Evolutionary conservation across 1,140 invertebrate species (phyloP).

Genomic region (Habropoda laboriosa): DNA sequence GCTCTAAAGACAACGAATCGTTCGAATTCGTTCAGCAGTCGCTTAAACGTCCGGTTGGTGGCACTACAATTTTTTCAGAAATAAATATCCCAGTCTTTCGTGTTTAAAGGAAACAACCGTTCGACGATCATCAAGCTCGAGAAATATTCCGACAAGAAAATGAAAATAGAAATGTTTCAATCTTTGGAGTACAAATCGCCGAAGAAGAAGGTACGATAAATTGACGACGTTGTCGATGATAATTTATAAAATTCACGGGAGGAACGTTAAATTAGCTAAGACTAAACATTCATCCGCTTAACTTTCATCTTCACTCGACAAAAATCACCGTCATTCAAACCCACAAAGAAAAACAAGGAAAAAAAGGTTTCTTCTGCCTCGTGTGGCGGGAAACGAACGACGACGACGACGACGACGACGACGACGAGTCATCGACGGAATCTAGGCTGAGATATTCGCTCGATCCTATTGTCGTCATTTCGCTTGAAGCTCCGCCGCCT

Average conservation of each 20-base stretch:
- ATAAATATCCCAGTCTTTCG: conserved; percentile 53
- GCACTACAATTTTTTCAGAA: conserved; percentile 40
- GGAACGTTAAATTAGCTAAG: conserved; percentile 5
- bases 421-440: not conserved
- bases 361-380: not conserved
- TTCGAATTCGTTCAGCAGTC: conserved; percentile 24
- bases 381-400: not conserved
- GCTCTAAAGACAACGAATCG: conserved; percentile 53
- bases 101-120: conserved; percentile 32
- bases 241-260: conserved; percentile 28
- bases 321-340: no score
- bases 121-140: not conserved
- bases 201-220: no score
- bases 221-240: not conserved
- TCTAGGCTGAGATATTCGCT: not conserved
- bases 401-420: no score
- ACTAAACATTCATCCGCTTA: not conserved
- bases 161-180: not conserved
- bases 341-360: no score
- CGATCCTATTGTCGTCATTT: conserved; percentile 72
- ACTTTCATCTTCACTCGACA: not conserved
- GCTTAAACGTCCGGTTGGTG: conserved; percentile 18
- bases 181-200: conserved; percentile 22
- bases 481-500: conserved; percentile 79
- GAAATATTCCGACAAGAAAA: not conserved